Percentiles rank a stretch among this genome's conserved stretches.
Conservation (phyloP, 2,113 vertebrate species). For the Protobothrops flavoviridis region DNA sequence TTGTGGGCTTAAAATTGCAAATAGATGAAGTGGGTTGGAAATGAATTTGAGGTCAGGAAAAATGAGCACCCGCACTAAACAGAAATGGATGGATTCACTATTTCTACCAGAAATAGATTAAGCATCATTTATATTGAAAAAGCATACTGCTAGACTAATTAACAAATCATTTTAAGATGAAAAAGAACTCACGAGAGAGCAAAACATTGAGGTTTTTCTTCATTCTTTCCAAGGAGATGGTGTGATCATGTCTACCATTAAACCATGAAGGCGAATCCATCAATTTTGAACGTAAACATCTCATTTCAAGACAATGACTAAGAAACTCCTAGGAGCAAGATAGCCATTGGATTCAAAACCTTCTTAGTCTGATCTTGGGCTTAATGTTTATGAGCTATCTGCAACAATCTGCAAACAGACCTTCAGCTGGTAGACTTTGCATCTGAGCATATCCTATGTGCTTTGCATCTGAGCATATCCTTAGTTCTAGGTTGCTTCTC, state of each 20-base stretch:
- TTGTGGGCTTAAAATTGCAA: not conserved
- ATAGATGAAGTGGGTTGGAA: not conserved
- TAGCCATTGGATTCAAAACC: not conserved
- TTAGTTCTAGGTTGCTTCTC: too few species aligned
- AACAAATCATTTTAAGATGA: not conserved
- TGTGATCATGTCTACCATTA: not conserved
- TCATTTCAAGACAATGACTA: not conserved
- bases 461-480: not conserved
- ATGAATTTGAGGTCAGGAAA: not conserved
- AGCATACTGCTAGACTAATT: not conserved
- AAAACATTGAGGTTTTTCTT: not conserved
- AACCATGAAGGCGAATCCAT: not conserved
- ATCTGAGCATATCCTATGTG: not conserved
- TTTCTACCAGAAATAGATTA: not conserved
- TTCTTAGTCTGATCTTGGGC: not conserved
- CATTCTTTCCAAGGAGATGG: not conserved
- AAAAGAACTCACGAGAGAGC: not conserved
- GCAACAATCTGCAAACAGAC: not conserved
- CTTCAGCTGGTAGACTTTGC: not conserved
- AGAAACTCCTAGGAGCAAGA: too few species aligned
- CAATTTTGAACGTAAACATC: not conserved
- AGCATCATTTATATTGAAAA: not conserved
- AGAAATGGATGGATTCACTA: not conserved
- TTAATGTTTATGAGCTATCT: not conserved
- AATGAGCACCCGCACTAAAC: not conserved